Base-by-base conservation (phyloP, 2,113 vertebrate species). In the Limnothrissa miodon region DNA sequence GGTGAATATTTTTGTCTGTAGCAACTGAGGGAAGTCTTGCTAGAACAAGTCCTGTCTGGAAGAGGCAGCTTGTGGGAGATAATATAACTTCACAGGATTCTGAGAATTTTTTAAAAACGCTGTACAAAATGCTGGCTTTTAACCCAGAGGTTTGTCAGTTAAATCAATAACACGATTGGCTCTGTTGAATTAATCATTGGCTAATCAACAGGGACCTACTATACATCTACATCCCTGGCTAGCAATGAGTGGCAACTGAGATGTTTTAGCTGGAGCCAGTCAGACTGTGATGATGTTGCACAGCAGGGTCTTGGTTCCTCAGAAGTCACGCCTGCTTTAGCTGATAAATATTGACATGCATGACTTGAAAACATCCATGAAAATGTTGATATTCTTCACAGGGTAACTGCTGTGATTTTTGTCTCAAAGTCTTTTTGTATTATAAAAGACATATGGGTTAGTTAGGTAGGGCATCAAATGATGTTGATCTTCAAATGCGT, bases 391-490 rank as follows among this genome's bases (percentile, higher is more conserved):
- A 70, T 3, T 70, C 11, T 33, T 82, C 44, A 86, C 45, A 83
- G 80, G 81, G 45, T 39, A 45, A 80, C 45, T 85, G 51, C 80
- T 87, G 84, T 81, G 87, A 89, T 87, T 88, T 84, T 87, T 88
- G n/a, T n/a, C n/a, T n/a, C n/a, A n/a, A n/a, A n/a, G n/a, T n/a
- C n/a, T n/a, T n/a, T n/a, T n/a, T n/a, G n/a, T n/a, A n/a, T n/a
- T n/a, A 42, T 85, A 46, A 84, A 74, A 74, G 66, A 74, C 66
- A 74, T 33, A 15, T 36, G 25, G 29, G 9, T 29, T 74, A 74
- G 66, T 74, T 74, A 33, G 66, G 29, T 74, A 74, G 36, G 66
- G 17, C 29, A 39, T 74, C 66, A 74, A 74, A 74, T 19, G 66
- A 74, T 74, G 62, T 11, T 10, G 36, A 15, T 10, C 33, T 36